Conservation (phyloP, 2,888 invertebrate genomes). For the Folsomia candida region DNA sequence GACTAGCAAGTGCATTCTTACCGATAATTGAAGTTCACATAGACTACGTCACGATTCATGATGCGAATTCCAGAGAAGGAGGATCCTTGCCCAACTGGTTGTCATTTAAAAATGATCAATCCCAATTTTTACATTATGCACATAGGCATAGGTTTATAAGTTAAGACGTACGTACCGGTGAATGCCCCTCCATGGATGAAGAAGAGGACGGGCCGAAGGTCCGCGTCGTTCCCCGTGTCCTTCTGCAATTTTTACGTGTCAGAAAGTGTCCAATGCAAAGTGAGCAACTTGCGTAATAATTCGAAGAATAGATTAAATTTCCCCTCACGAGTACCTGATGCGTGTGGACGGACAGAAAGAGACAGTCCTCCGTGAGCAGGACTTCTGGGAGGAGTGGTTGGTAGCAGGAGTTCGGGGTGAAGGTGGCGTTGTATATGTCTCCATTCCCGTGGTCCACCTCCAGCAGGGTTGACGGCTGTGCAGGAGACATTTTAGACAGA, state of each 20-base stretch:
- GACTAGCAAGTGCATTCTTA: no score
- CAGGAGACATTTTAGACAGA: not conserved
- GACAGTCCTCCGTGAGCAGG: constrained; percentile 26
- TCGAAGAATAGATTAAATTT: no score
- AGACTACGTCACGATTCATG: constrained; percentile 46
- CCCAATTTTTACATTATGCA: no score
- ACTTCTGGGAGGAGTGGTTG: constrained; percentile 16
- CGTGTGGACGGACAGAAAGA: constrained; percentile 29
- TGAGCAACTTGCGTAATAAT: no score
- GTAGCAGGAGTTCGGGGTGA: constrained; percentile 15
- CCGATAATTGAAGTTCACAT: constrained; percentile 38
- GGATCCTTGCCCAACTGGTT: constrained; percentile 33
- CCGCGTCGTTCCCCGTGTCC: constrained; percentile 21
- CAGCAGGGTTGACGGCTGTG: constrained; percentile 28
- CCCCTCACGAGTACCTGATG: constrained; percentile 26
- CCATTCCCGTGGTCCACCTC: constrained; percentile 12
- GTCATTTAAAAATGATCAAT: no score
- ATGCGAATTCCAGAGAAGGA: constrained; percentile 35
- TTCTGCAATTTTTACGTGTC: constrained; percentile 1
- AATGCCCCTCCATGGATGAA: constrained; percentile 46
- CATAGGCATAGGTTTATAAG: no score
- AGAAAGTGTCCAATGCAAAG: not conserved
- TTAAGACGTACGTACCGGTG: not conserved
- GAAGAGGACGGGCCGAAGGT: constrained; percentile 45
- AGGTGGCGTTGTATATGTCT: constrained; percentile 17